Conservation (phyloP, 2,888 invertebrate species). For the Atrina japonica region DNA sequence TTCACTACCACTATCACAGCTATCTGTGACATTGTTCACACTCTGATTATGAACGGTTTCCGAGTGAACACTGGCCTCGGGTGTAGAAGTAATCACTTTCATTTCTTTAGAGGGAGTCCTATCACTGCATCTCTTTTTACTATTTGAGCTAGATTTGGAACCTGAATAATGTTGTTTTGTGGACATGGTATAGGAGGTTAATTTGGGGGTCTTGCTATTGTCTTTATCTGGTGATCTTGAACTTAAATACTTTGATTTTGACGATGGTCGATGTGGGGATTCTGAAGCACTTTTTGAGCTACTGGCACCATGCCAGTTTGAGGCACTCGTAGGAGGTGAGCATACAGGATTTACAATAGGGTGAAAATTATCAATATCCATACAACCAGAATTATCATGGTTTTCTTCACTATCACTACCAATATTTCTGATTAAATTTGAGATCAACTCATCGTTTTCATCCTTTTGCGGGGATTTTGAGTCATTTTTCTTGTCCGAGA, state of each 20-base stretch:
- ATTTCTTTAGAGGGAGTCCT: conserved; percentile 4
- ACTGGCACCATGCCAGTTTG: neutral
- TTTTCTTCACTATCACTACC: neutral
- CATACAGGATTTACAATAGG: neutral
- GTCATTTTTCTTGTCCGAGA: conserved; percentile 17
- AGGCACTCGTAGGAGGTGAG: neutral
- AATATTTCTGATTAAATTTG: conserved; percentile 2
- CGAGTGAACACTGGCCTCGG: conserved; percentile 1
- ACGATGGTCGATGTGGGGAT: conserved; percentile 1
- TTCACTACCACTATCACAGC: conserved; percentile 26
- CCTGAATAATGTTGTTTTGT: conserved; percentile 5
- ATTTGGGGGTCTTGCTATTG: conserved; percentile 7
- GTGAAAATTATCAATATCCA: neutral
- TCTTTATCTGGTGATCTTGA: conserved; percentile 10
- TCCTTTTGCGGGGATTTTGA: conserved; percentile 15
- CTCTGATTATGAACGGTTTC: neutral
- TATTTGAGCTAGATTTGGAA: conserved; percentile 6
- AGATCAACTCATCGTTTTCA: conserved; percentile 20
- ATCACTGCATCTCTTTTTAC: conserved; percentile 27
- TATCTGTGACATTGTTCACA: neutral
- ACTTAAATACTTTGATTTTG: conserved; percentile 3
- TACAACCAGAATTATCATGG: conserved; percentile 1
- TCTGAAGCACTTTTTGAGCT: conserved; percentile 10
- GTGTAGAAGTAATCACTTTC: conserved; percentile 15
- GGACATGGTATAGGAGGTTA: conserved; percentile 2